These are phyloP conservation scores for Myrmecobius fasciatus DNA, from an alignment of 2,113 vertebrate species.

Conservation along the genomic window DNA sequence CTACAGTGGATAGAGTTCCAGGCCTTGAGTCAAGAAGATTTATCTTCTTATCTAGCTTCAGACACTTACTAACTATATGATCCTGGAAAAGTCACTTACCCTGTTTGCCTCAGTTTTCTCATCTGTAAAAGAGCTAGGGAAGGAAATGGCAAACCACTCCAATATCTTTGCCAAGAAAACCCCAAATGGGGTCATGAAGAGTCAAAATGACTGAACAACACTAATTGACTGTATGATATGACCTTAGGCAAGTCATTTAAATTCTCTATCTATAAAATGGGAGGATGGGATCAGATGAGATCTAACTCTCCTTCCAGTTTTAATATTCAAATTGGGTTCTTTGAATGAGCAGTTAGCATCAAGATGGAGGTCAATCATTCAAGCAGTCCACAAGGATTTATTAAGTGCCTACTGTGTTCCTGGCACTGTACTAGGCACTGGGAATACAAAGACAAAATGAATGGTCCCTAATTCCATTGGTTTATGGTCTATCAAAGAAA, in stretches of 20 bases:
- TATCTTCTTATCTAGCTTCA: too few species aligned
- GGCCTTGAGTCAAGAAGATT: too few species aligned
- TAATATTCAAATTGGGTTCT: neutral
- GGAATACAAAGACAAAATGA: neutral
- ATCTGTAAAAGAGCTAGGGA: neutral
- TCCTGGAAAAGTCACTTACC: too few species aligned
- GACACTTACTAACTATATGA: too few species aligned
- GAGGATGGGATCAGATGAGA: neutral
- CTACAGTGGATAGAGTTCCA: too few species aligned
- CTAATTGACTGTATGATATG: neutral
- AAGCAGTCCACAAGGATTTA: neutral
- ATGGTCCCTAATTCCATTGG: neutral
- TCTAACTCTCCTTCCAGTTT: neutral
- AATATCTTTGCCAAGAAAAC: neutral
- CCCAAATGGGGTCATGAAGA: neutral
- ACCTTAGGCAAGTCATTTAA: neutral
- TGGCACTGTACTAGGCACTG: neutral
- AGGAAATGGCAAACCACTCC: neutral
- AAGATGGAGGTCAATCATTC: neutral
- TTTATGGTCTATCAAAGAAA: too few species aligned
- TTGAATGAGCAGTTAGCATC: neutral
- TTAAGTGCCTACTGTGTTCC: neutral
- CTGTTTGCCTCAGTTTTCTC: neutral
- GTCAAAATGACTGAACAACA: neutral
- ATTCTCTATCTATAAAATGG: neutral